A percentile compares a stretch with the other conserved stretches of the same genome.
phyloP scores from a whole-genome alignment of 2,113 vertebrate genomes.

The Bucco capensis region DNA sequence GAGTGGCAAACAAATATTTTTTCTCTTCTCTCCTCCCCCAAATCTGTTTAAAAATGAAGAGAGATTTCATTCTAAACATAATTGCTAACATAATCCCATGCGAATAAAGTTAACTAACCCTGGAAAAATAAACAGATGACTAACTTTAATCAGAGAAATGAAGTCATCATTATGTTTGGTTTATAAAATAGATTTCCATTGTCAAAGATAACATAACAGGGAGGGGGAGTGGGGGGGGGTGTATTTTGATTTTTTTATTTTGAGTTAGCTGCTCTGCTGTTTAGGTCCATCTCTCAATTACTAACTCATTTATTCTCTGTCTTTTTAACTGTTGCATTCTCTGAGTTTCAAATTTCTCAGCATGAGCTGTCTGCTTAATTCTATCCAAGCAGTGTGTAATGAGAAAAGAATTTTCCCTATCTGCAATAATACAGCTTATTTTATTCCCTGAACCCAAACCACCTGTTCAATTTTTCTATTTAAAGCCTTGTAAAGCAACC shows the following conservation, averaged over 20 bases:
- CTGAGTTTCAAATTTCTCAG: conserved; percentile 75
- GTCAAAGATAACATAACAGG: conserved; percentile 38
- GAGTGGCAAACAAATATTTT: conserved; percentile 54
- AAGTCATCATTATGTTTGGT: conserved; percentile 88
- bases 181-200: conserved; percentile 79
- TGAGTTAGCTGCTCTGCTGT: conserved; percentile 40
- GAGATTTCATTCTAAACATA: conserved; percentile 66
- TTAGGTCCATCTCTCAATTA: conserved; percentile 54
- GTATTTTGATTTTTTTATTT: conserved; percentile 36
- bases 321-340: conserved; percentile 69
- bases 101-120: conserved; percentile 86
- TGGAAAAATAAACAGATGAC: conserved; percentile 88
- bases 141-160: conserved; percentile 87
- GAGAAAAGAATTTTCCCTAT: conserved; percentile 71
- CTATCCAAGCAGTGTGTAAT: conserved; percentile 65
- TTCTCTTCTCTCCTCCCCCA: conserved; percentile 23
- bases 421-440: conserved; percentile 69
- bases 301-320: conserved; percentile 45
- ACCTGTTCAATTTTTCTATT: conserved; percentile 72
- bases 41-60: conserved; percentile 62
- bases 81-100: conserved; percentile 82
- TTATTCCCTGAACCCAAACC: conserved; percentile 70
- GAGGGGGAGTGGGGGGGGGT: not conserved
- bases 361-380: conserved; percentile 77
- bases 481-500: conserved; percentile 56